Base-by-base conservation (phyloP, 2,797 vertebrate species). In the Dermochelys coriacea region DNA sequence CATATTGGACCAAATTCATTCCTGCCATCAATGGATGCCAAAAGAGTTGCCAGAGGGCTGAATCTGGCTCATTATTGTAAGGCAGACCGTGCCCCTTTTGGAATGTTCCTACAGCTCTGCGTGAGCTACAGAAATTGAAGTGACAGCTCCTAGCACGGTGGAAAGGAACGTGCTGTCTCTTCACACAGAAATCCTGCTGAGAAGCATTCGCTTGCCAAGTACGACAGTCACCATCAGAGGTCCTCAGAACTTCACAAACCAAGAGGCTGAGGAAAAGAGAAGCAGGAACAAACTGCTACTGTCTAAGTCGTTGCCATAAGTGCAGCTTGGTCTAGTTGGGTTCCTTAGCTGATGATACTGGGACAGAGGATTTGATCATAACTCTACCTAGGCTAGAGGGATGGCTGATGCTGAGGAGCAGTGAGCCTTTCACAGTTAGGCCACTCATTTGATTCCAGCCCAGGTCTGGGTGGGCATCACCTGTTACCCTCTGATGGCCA, bases 191-290 rank as follows among this genome's bases (percentile, higher is more conserved):
- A 68, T 34, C 34, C 34, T 16, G 12, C 34, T 12, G 31, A 61
- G 59, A 9, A 18, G 1, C 19, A 12, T 31, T 45, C 54, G 8
- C 51, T 18, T 14, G 16, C 64, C 84, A 86, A 94, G 50, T 88
- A 91, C 91, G 93, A 12, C 87, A 82, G 55, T 47, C 18, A 49
- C 96, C 96, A 94, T 96, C 93, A 91, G 96, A 96, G 96, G 96
- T 89, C 96, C 96, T 95, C 95, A 96, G 96, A 37, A 94, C 93
- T 74, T 90, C 96, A 96, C 68, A 71, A 94, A 93, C 90, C 45
- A 49, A 61, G 37, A 0, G 37, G 50, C 52, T 12, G 14, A 41
- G 34, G 57, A 49, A 49, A 45, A 4, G 27, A 81, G 52, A n/a
- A 80, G n/a, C 5, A 25, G 27, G 71, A 55, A 47, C 6, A 85